Percentiles rank a stretch among this genome's conserved stretches.
phyloP scores from a whole-genome alignment of 2,797 vertebrate genomes.

The Morus bassanus region DNA sequence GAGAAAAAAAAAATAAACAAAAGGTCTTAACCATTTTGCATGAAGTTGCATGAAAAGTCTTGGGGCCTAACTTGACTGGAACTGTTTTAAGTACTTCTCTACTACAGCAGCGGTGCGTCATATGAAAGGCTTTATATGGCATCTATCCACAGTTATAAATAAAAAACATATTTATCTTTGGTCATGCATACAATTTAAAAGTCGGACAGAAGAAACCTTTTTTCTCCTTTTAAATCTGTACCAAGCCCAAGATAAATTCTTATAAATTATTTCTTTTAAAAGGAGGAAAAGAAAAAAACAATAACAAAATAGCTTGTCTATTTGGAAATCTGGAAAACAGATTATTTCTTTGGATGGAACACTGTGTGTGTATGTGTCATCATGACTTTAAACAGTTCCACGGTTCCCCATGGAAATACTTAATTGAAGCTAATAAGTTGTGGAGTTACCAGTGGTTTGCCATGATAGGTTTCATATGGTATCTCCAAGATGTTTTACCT shows the following conservation, averaged over 20 bases:
- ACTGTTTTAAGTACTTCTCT: slow-evolving; percentile 49
- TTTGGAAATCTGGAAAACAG: slow-evolving; percentile 72
- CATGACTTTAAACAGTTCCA: slow-evolving; percentile 76
- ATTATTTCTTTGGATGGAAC: slow-evolving; percentile 63
- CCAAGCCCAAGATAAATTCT: slow-evolving; percentile 67
- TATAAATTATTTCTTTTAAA: slow-evolving; percentile 77
- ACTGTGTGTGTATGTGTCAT: slow-evolving; percentile 71
- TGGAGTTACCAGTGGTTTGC: slow-evolving; percentile 76
- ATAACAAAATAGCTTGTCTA: slow-evolving; percentile 60
- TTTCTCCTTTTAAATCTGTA: slow-evolving; percentile 37
- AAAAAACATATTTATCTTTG: slow-evolving; percentile 60
- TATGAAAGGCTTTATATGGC: slow-evolving; percentile 55
- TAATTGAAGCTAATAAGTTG: slow-evolving; percentile 87
- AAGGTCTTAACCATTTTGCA: background rate
- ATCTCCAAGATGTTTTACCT: slow-evolving; percentile 55
- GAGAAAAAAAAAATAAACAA: background rate
- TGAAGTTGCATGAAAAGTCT: slow-evolving; percentile 18
- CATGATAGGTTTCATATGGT: slow-evolving; percentile 76
- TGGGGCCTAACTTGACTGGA: slow-evolving; percentile 27
- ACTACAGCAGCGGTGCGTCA: slow-evolving; percentile 17
- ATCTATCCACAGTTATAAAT: slow-evolving; percentile 49
- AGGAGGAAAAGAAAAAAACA: slow-evolving; percentile 69
- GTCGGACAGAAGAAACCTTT: slow-evolving; percentile 32
- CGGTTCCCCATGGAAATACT: slow-evolving; percentile 79
- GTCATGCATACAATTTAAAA: slow-evolving; percentile 40